These are phyloP conservation scores for Pachycephala philippinensis DNA, from an alignment of 2,113 vertebrate species.

Conservation along the genomic window DNA sequence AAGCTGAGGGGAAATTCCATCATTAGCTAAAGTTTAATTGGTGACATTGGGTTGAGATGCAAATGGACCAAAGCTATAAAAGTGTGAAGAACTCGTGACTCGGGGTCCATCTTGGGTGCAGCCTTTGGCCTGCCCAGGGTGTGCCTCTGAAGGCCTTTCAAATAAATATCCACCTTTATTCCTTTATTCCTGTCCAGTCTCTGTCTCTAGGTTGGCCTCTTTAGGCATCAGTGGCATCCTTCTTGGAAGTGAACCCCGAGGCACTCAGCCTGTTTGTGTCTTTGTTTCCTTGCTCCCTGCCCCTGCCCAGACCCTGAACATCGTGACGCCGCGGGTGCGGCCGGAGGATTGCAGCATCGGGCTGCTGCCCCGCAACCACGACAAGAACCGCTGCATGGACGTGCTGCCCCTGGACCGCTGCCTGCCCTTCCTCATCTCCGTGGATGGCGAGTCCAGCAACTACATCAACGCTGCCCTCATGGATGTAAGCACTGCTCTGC, in stretches of 20 bases:
- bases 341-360: constrained; percentile 97
- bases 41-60: too few relatives aligned
- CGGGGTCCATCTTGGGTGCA: too few relatives aligned
- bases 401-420: constrained; percentile 92
- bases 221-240: too few relatives aligned
- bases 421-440: constrained; percentile 95
- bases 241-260: not conserved
- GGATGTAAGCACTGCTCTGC: constrained; percentile 80
- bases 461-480: constrained; percentile 97
- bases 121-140: too few relatives aligned
- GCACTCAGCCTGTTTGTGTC: not conserved
- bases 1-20: too few relatives aligned
- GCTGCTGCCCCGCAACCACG: constrained; percentile 91
- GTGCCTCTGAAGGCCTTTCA: too few relatives aligned
- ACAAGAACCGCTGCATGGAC: constrained; percentile 96
- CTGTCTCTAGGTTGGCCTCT: too few relatives aligned
- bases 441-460: constrained; percentile 95
- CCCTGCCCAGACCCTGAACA: constrained; percentile 88
- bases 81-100: too few relatives aligned
- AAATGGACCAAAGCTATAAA: too few relatives aligned
- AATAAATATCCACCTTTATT: too few relatives aligned
- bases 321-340: constrained; percentile 92
- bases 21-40: too few relatives aligned
- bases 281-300: not conserved
- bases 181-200: too few relatives aligned